These are phyloP conservation scores for Odontothrips loti DNA, from an alignment of 2,888 invertebrate species.

Conservation along the genomic window DNA sequence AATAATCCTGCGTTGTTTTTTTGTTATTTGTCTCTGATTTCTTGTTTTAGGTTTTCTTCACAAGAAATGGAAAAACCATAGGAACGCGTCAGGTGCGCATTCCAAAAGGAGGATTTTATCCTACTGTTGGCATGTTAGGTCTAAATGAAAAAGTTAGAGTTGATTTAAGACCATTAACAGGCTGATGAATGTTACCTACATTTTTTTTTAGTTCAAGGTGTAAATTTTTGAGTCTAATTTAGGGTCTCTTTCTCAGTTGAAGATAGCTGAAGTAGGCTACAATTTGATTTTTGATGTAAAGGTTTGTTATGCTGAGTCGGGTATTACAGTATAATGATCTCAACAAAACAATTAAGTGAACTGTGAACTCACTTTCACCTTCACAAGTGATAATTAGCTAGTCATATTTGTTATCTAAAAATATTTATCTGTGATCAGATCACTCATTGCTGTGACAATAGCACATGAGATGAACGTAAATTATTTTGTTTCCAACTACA, in stretches of 20 bases:
- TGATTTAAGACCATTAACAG: slow-evolving; percentile 51
- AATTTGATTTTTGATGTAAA: neutral
- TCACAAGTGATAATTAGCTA: slow-evolving; percentile 10
- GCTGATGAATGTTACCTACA: slow-evolving; percentile 43
- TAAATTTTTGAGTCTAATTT: slow-evolving; percentile 22
- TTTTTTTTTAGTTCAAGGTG: slow-evolving; percentile 33
- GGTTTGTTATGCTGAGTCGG: neutral
- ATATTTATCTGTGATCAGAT: slow-evolving; percentile 2
- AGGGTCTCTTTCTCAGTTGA: too few relatives aligned
- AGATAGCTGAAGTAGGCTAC: too few relatives aligned
- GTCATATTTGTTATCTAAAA: neutral
- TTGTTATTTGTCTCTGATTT: neutral
- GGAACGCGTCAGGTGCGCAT: slow-evolving; percentile 50
- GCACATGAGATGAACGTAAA: neutral
- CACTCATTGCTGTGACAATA: neutral
- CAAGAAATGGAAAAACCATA: slow-evolving; percentile 51
- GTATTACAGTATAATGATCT: neutral
- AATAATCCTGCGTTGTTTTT: slow-evolving; percentile 18
- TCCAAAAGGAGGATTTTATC: slow-evolving; percentile 53
- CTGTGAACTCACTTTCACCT: neutral
- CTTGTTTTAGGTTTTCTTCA: slow-evolving; percentile 50
- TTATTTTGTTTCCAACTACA: neutral
- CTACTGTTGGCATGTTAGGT: slow-evolving; percentile 53
- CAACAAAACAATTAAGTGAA: neutral
- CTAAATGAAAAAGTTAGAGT: slow-evolving; percentile 51